These are phyloP conservation scores for Dunckerocampus dactyliophorus DNA, from an alignment of 2,113 vertebrate genomes.

Conservation along the genomic window DNA sequence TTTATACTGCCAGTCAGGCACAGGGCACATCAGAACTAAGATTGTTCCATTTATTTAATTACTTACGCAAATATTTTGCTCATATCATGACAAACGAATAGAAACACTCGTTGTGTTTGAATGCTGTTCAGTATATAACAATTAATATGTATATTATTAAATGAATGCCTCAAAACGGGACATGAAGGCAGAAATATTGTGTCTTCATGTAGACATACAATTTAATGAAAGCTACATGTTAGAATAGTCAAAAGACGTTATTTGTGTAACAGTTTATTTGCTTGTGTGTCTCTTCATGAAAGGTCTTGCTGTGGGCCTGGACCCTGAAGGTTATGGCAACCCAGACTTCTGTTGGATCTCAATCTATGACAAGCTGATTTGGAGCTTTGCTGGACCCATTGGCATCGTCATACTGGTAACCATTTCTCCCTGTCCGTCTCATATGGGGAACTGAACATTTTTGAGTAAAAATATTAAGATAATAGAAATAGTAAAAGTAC, in stretches of 20 bases:
- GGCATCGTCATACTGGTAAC: conserved; percentile 90
- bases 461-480: no score
- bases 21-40: not conserved
- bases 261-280: not conserved
- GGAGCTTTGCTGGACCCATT: conserved; percentile 96
- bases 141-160: no score
- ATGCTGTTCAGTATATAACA: not conserved
- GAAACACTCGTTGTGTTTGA: no score
- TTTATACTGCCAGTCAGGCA: no score
- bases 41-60: not conserved
- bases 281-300: conserved; percentile 23
- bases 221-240: no score
- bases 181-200: no score
- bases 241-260: no score
- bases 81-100: no score
- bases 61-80: not conserved
- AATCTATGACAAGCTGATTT: conserved; percentile 94
- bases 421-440: not conserved
- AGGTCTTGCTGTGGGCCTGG: conserved; percentile 92
- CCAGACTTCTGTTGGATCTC: conserved; percentile 99
- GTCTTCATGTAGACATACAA: no score
- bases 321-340: conserved; percentile 95
- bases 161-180: no score
- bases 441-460: no score
- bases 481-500: no score